Conservation (phyloP, 2,888 invertebrate genomes). For the Endotricha flammealis region DNA sequence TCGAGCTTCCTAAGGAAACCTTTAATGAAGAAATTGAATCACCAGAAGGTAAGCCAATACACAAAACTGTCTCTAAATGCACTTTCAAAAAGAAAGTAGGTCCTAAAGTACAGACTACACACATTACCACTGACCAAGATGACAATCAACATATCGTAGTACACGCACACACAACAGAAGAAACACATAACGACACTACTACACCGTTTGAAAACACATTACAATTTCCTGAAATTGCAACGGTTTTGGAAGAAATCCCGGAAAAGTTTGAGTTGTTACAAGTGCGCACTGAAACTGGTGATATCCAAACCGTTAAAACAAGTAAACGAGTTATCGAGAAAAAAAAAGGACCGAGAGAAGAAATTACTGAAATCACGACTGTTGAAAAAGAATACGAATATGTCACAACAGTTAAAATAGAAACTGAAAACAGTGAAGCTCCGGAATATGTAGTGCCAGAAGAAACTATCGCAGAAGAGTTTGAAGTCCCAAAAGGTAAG, state of each 20-base stretch:
- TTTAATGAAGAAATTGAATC: slow-evolving; percentile 32
- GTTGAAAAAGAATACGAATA: slow-evolving; percentile 14
- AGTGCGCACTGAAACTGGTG: slow-evolving; percentile 24
- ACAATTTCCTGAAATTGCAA: slow-evolving; percentile 15
- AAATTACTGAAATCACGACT: slow-evolving; percentile 7
- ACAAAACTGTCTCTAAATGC: slow-evolving; percentile 33
- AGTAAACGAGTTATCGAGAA: slow-evolving; percentile 30
- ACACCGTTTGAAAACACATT: slow-evolving; percentile 17
- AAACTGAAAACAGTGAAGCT: slow-evolving; percentile 11
- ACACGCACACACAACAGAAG: slow-evolving; percentile 31
- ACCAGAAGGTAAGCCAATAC: slow-evolving; percentile 37
- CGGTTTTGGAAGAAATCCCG: slow-evolving; percentile 30
- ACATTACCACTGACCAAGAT: slow-evolving; percentile 22
- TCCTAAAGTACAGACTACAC: slow-evolving; percentile 27
- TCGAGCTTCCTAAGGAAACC: slow-evolving; percentile 46
- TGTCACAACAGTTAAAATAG: slow-evolving; percentile 22
- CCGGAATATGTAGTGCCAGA: slow-evolving; percentile 37
- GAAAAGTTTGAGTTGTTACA: slow-evolving; percentile 47
- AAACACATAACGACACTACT: slow-evolving; percentile 25
- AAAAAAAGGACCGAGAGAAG: slow-evolving; percentile 26
- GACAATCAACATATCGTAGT: slow-evolving; percentile 30
- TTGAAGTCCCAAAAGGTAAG: slow-evolving; percentile 34
- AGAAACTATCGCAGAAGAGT: slow-evolving; percentile 38
- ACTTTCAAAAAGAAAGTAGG: slow-evolving; percentile 34
- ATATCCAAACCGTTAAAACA: slow-evolving; percentile 27